Evolutionary conservation across 1,140 invertebrate genomes (phyloP), one percentile per base, ranked within the genome.

Genomic region (Ylistrum balloti): DNA sequence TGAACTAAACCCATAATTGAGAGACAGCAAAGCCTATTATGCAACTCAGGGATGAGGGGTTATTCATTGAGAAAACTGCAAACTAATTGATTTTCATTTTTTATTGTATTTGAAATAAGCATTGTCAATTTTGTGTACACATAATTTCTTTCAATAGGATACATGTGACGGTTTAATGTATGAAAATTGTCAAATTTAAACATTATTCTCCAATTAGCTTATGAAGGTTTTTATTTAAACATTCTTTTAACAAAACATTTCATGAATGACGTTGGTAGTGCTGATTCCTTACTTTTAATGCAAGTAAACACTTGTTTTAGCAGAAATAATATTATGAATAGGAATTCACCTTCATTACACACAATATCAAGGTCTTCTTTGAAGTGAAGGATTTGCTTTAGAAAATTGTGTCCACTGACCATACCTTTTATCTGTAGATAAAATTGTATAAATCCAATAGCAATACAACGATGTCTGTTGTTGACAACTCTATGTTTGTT

Each of bases 1-100:
- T 22, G 56, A 74, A 22, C 28, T 0, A 28, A 74, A n/a, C n/a
- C 56, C 56, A 74, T 74, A 74, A 74, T 74, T 74, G 56, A n/a
- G 56, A 74, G 56, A 74, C 56, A 74, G 56, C 56, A 74, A n/a
- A 74, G n/a, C 56, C 56, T 74, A 74, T 74, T 74, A 74, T 74
- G 56, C 56, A 74, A 74, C 56, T 74, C 56, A 74, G 56, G 56
- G 56, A 74, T 74, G 56, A 74, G 9, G 56, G 56, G 56, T 74
- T 74, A 74, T 74, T 74, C 28, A 11, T n/a, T 1, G 56, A 74
- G 56, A 74, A 74, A 28, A 38, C 1, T 74, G 56, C 5, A n/a
- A 48, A 48, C 13, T 48, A 74, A 0, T 17, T 74, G 28, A 11
- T 74, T 74, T 74, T 28, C 56, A 28, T n/a, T n/a, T 74, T 74